Evolutionary conservation across 2,888 invertebrate species (phyloP).

Genomic region (Cordylochernes scorpioides): DNA sequence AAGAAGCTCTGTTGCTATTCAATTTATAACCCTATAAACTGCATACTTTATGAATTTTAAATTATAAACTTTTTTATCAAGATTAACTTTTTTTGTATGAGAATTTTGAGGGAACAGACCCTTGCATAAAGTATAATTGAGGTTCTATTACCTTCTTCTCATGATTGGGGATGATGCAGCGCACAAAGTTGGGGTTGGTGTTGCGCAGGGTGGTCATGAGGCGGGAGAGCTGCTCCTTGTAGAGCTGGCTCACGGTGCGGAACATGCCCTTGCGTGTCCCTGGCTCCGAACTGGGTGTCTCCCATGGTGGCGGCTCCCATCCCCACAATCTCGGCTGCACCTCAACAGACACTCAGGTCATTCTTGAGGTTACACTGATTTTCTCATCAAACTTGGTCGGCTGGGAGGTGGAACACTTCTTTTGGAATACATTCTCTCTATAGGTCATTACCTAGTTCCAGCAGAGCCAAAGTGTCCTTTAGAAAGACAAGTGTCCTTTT

Average conservation of each 20-base stretch:
- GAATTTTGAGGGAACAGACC: too few species aligned
- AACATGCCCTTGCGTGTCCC: slow-evolving; percentile 86
- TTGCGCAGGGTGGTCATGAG: slow-evolving; percentile 75
- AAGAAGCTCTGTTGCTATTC: not conserved
- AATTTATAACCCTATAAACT: not conserved
- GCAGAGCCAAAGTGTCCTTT: too few species aligned
- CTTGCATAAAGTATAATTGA: not conserved
- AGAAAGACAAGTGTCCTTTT: too few species aligned
- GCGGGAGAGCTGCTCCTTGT: slow-evolving; percentile 92
- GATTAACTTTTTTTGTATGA: too few species aligned
- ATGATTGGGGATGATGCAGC: slow-evolving; percentile 99
- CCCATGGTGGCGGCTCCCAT: slow-evolving; percentile 84
- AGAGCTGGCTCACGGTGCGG: slow-evolving; percentile 90
- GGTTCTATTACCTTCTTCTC: slow-evolving; percentile 48
- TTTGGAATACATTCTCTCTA: too few species aligned
- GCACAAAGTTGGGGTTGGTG: slow-evolving; percentile 96
- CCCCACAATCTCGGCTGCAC: slow-evolving; percentile 74
- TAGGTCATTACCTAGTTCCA: too few species aligned
- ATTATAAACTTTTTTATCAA: not conserved
- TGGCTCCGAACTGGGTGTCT: slow-evolving; percentile 75
- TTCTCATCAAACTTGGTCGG: not conserved
- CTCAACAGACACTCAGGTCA: not conserved
- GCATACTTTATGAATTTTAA: not conserved
- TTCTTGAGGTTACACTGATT: not conserved
- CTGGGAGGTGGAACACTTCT: not conserved